A percentile compares a stretch with the other conserved stretches of the same genome.
Evolutionary conservation across 2,888 invertebrate species (phyloP).

Genomic region (Drosophila sordidula): DNA sequence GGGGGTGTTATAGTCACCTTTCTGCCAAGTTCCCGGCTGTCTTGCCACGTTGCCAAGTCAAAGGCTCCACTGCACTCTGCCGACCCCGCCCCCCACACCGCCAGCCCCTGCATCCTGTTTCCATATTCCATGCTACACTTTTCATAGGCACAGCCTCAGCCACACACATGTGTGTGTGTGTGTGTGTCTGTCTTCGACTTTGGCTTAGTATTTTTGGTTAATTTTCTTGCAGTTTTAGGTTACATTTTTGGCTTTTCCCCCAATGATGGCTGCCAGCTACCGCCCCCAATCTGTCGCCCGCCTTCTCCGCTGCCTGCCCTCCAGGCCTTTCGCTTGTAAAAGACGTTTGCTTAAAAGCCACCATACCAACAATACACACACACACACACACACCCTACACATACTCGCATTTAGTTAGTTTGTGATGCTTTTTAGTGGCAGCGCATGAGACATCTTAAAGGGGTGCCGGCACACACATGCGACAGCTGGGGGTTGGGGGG

Average conservation of each 20-base stretch:
- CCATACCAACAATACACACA: conserved; percentile 56
- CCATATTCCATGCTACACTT: conserved; percentile 66
- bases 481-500: conserved; percentile 21
- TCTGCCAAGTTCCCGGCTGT: conserved; percentile 58
- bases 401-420: conserved; percentile 72
- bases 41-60: conserved; percentile 78
- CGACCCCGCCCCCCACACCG: conserved; percentile 2
- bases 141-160: conserved; percentile 66
- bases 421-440: conserved; percentile 74
- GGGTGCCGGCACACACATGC: conserved; percentile 59
- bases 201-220: conserved; percentile 82
- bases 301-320: conserved; percentile 41
- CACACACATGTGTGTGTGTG: conserved; percentile 14
- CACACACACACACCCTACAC: conserved; percentile 6
- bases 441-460: conserved; percentile 64
- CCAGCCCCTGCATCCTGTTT: not conserved
- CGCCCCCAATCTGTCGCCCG: conserved; percentile 9
- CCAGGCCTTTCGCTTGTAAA: conserved; percentile 77
- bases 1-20: conserved; percentile 49
- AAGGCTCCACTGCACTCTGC: conserved; percentile 68
- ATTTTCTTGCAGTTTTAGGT: conserved; percentile 82
- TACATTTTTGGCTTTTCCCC: conserved; percentile 80
- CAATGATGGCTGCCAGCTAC: conserved; percentile 54
- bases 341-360: conserved; percentile 82
- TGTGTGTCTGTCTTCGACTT: conserved; percentile 67